A percentile compares a stretch with the other conserved stretches of the same genome.
Evolutionary conservation across 2,113 vertebrate species (phyloP).

Genomic region (Mionectes macconnelli): DNA sequence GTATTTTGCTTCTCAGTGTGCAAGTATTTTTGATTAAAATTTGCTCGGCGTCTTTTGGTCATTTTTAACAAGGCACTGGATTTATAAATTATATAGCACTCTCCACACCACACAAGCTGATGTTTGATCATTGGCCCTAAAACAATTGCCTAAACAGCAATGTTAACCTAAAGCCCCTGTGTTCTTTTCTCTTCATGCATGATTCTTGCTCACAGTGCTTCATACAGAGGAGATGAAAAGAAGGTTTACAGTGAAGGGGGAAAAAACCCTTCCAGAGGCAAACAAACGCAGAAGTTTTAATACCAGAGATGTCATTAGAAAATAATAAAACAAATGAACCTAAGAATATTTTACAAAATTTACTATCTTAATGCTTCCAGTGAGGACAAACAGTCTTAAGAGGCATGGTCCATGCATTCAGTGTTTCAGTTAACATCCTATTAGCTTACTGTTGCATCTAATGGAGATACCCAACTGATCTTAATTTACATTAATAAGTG

Average conservation of each 20-base stretch:
- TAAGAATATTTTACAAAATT: slow-evolving; percentile 15
- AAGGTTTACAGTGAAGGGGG: not conserved
- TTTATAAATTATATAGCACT: not conserved
- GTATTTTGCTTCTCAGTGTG: not conserved
- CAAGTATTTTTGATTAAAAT: not conserved
- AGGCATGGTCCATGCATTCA: not conserved
- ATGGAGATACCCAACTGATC: not conserved
- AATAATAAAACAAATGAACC: slow-evolving; percentile 8
- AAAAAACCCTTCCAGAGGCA: not conserved
- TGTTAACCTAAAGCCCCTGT: slow-evolving; percentile 3
- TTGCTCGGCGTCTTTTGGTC: not conserved
- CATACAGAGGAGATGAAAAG: not conserved
- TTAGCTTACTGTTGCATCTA: slow-evolving; percentile 20
- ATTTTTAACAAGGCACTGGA: not conserved
- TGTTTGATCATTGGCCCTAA: slow-evolving; percentile 31
- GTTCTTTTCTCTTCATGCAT: slow-evolving; percentile 22
- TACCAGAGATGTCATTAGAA: not conserved
- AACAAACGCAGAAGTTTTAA: not conserved
- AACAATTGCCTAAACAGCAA: not conserved
- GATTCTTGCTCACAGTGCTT: slow-evolving; percentile 17
- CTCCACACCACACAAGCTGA: not conserved
- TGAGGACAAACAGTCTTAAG: not conserved
- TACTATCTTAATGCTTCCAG: not conserved
- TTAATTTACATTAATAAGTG: not conserved
- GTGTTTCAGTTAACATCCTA: not conserved